Percentiles rank a stretch among this genome's conserved stretches.
phyloP scores from a whole-genome alignment of 1,140 invertebrate species.

The Tetramorium parvispinum region DNA sequence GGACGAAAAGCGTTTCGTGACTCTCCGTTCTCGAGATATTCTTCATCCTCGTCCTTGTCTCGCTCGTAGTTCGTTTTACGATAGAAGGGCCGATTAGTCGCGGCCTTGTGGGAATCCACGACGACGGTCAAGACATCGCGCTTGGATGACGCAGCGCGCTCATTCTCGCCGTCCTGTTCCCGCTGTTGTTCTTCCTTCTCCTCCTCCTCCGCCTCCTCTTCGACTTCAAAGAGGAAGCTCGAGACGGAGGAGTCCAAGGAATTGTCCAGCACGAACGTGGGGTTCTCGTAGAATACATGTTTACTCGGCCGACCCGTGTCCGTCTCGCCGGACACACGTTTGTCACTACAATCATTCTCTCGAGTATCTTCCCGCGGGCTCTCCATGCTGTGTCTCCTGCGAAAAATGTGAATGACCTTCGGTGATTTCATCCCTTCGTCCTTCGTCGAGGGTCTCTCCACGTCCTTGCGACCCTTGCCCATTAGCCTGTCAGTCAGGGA shows the following conservation, averaged over 20 bases:
- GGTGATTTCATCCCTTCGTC: conserved; percentile 15
- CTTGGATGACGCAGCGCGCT: neutral
- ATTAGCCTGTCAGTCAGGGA: conserved; percentile 73
- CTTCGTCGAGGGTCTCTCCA: conserved; percentile 37
- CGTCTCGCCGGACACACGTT: neutral
- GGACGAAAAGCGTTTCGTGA: conserved; percentile 7
- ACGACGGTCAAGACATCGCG: conserved; percentile 47
- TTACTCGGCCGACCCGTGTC: conserved; percentile 14
- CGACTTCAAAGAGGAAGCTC: conserved; percentile 75
- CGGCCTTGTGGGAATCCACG: conserved; percentile 44
- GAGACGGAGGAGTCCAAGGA: conserved; percentile 81
- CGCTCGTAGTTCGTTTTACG: neutral
- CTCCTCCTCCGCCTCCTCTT: neutral
- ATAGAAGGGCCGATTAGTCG: neutral
- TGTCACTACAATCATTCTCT: neutral
- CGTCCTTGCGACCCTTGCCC: conserved; percentile 61
- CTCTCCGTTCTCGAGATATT: neutral
- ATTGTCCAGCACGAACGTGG: conserved; percentile 80
- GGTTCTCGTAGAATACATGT: conserved; percentile 82
- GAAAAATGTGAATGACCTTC: conserved; percentile 55
- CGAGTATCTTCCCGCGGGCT: neutral
- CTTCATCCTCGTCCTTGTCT: neutral
- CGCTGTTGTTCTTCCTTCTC: neutral
- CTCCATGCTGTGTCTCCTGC: conserved; percentile 46
- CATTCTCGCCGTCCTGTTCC: neutral